These are phyloP conservation scores for Ennomos erosarius DNA, from an alignment of 2,888 invertebrate genomes.

Conservation along the genomic window DNA sequence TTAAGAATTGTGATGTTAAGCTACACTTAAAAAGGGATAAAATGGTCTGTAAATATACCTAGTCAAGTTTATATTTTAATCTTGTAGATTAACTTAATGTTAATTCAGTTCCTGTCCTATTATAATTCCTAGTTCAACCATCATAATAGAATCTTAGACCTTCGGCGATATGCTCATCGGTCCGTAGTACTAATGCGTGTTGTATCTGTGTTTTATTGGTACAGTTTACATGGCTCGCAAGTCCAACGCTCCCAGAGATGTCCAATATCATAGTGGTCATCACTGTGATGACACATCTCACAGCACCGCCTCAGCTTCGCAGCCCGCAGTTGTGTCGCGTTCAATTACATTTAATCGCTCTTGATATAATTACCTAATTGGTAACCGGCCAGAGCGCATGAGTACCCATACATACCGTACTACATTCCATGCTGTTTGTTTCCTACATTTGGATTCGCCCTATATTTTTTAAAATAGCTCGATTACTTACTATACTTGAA, in stretches of 20 bases:
- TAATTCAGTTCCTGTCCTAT: no score
- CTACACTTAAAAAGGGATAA: conserved; percentile 2
- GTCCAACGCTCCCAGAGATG: conserved; percentile 32
- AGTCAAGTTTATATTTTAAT: no score
- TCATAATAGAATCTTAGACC: no score
- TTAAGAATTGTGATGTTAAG: conserved; percentile 18
- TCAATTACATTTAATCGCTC: conserved; percentile 82
- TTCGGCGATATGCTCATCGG: no score
- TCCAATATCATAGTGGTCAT: conserved; percentile 28
- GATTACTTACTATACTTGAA: no score
- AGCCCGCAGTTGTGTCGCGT: conserved; percentile 66
- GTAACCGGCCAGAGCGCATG: conserved; percentile 53
- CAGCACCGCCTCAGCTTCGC: conserved; percentile 35
- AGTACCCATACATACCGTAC: conserved; percentile 34
- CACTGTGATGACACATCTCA: conserved; percentile 56
- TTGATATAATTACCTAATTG: conserved; percentile 80
- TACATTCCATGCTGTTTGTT: neutral
- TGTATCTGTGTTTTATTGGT: neutral
- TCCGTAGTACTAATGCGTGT: neutral
- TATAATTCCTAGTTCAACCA: no score
- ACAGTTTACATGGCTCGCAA: conserved; percentile 9
- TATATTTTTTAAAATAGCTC: neutral
- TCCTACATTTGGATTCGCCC: neutral
- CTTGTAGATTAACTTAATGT: no score
- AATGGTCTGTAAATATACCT: no score